Evolutionary conservation across 2,797 vertebrate genomes (phyloP), one percentile per base, ranked within the genome.

Genomic region (Anniella stebbinsi): DNA sequence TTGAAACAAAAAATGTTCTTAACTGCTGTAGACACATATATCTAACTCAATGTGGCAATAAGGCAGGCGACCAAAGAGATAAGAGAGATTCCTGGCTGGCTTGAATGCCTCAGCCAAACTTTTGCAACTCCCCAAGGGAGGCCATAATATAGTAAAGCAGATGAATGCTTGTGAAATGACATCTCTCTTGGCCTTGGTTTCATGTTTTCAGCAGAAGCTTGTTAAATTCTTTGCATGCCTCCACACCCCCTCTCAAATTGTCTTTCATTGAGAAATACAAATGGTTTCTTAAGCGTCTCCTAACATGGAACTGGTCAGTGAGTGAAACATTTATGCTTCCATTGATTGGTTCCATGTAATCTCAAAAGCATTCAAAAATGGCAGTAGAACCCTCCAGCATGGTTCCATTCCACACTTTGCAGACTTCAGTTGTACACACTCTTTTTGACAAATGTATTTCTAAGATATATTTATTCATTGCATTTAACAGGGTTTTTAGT

Each of bases 261-360:
- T 60, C 63, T 83, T 90, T 87, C 72, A 87, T 77, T 90, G 86
- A 83, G 69, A 80, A 76, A 77, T 83, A 57, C 36, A 83, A 70
- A 33, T 48, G 36, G 30, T 60, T 80, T 90, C 66, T 60, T 48
- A 63, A 70, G 83, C 54, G 13, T 3, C 48, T 28, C 21, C 41
- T 54, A 33, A 45, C 7, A 87, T 87, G 60, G 70, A 54, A 76
- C 10, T 12, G n/a, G 60, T 41, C 89, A 51, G 15, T 23, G 51
- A 70, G 11, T 13, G 54, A n/a, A 76, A 83, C 30, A 36, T 87
- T 82, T 66, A 21, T 17, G 9, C 17, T 76, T 67, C 70, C 21
- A 63, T 21, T 63, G 60, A 63, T 7, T 23, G 21, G 18, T 63
- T 63, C 18, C 60, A 63, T 21, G 5, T 63, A 3, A 25, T 63